Conservation (phyloP, 2,113 vertebrate genomes). For the Aythya baeri region DNA sequence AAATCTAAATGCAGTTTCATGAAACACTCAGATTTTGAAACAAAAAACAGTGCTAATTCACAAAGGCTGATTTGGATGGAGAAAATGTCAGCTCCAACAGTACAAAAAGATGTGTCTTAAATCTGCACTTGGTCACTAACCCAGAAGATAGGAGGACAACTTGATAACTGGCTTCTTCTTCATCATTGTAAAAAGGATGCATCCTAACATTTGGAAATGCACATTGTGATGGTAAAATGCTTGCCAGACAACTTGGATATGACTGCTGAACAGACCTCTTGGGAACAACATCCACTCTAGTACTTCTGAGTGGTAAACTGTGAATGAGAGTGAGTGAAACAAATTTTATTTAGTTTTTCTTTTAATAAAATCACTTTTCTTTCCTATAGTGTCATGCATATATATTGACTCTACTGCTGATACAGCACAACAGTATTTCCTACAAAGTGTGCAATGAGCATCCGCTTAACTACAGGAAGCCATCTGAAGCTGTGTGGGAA, state of each 20-base stretch:
- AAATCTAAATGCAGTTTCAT: background rate
- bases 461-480: background rate
- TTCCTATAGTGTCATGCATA: background rate
- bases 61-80: no score
- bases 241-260: background rate
- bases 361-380: background rate
- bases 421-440: background rate
- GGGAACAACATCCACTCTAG: background rate
- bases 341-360: background rate
- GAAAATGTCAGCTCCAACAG: background rate
- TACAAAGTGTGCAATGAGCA: rapidly evolving
- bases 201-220: background rate
- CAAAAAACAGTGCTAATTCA: background rate
- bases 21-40: background rate
- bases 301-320: background rate
- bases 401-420: background rate
- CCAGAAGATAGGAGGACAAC: rapidly evolving
- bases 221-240: no score
- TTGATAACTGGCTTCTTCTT: background rate
- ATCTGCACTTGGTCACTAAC: background rate
- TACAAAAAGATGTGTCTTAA: background rate
- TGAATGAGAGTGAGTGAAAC: background rate
- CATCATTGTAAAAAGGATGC: background rate
- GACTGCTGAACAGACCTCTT: background rate
- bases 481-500: background rate